Evolutionary conservation across 2,888 invertebrate species (phyloP).

Genomic region (Lepidochitona cinerea): DNA sequence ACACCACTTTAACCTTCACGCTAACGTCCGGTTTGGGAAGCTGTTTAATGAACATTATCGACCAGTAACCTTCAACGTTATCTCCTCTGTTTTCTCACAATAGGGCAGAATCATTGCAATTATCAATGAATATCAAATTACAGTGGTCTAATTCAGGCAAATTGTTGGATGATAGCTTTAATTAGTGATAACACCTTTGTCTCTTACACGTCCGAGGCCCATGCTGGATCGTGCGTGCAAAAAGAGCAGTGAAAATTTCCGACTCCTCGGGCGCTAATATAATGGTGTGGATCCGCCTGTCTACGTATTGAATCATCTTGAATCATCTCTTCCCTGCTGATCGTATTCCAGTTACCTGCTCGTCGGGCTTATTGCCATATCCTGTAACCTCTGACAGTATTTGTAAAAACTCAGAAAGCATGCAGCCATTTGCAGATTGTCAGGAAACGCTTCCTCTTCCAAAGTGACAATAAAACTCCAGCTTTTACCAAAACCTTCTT

Average conservation of each 20-base stretch:
- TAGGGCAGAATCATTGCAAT: background rate
- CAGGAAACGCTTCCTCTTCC: no score
- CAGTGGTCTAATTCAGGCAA: conserved; percentile 1
- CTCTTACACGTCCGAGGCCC: background rate
- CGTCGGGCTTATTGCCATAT: no score
- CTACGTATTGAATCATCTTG: no score
- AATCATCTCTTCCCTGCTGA: no score
- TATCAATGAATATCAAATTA: conserved; percentile 8
- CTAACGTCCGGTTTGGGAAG: background rate
- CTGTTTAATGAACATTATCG: background rate
- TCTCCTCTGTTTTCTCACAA: conserved; percentile 1
- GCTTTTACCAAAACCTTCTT: no score
- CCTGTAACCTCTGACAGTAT: no score
- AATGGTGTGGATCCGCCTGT: background rate
- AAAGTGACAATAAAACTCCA: no score
- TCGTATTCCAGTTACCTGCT: no score
- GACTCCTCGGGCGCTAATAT: background rate
- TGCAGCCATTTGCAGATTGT: no score
- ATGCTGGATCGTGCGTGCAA: conserved; percentile 2
- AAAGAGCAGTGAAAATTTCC: conserved; percentile 5
- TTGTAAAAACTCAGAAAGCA: no score
- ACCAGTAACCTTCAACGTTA: background rate
- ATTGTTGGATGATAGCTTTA: conserved; percentile 6
- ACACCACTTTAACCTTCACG: background rate
- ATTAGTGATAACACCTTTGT: conserved; percentile 5